Conservation (phyloP, 2,797 vertebrate species). For the Rachycentron canadum region DNA sequence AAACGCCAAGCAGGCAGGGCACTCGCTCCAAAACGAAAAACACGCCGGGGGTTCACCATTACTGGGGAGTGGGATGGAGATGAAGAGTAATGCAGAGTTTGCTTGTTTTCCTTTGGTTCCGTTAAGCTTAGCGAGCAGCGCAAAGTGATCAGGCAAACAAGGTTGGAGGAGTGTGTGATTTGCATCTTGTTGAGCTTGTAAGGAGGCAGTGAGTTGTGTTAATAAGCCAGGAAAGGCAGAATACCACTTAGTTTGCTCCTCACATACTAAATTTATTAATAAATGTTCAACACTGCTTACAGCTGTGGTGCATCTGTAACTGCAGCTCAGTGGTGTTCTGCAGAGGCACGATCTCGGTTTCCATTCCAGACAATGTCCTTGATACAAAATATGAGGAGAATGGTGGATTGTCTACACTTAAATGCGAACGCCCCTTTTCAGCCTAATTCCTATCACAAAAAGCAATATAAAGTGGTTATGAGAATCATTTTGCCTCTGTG, state of each 20-base stretch:
- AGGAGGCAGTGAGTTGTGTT: constrained; percentile 34
- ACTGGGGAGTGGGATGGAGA: constrained; percentile 11
- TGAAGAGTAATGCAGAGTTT: constrained; percentile 3
- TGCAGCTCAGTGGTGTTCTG: constrained; percentile 9
- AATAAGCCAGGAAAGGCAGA: constrained; percentile 31
- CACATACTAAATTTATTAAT: constrained; percentile 37
- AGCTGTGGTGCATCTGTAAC: constrained; percentile 2
- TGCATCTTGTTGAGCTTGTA: constrained; percentile 39
- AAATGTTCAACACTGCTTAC: constrained; percentile 16
- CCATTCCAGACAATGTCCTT: not conserved
- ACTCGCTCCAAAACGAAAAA: constrained; percentile 6
- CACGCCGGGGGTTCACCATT: not conserved
- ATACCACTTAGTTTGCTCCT: constrained; percentile 20
- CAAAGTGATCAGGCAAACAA: constrained; percentile 18
- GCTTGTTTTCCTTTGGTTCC: constrained; percentile 10
- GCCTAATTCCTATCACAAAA: constrained; percentile 19
- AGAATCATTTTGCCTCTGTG: constrained; percentile 17
- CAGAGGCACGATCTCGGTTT: constrained; percentile 8
- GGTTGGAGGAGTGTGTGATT: constrained; percentile 33
- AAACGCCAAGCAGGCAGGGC: constrained; percentile 2
- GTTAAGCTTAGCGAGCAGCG: constrained; percentile 19
- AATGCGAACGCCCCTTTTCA: constrained; percentile 14
- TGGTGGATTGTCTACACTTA: not conserved
- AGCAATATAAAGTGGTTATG: constrained; percentile 7
- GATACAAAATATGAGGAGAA: not conserved